A percentile compares a stretch with the other conserved stretches of the same genome.
Conservation (phyloP, 2,113 vertebrate species). For the Alligator mississippiensis region DNA sequence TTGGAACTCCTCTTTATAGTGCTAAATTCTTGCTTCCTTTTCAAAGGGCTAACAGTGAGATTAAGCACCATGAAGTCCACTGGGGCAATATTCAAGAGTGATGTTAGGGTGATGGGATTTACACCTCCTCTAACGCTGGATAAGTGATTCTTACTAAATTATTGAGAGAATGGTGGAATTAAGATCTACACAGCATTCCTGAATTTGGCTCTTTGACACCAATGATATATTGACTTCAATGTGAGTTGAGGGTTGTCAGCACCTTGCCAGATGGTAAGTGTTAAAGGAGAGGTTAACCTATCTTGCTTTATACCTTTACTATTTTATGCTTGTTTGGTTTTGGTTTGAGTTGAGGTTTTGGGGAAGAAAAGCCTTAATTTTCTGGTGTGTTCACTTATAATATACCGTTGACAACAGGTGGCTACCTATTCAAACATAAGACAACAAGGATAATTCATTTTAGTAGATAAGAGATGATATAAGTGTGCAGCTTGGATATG, state of each 20-base stretch:
- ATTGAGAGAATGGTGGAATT: neutral
- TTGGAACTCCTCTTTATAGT: neutral
- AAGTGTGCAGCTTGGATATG: neutral
- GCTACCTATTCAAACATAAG: neutral
- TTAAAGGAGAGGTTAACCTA: neutral
- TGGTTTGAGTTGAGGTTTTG: neutral
- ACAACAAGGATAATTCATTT: neutral
- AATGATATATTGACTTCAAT: neutral
- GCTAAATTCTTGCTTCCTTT: rapidly evolving
- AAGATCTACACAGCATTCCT: neutral
- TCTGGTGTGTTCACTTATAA: neutral
- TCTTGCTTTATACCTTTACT: neutral
- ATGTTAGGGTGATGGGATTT: neutral
- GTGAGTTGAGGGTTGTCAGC: neutral
- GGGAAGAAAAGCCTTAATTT: neutral
- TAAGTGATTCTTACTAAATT: neutral
- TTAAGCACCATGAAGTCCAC: neutral
- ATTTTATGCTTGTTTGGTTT: rapidly evolving
- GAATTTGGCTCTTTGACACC: neutral
- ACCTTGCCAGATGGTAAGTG: neutral
- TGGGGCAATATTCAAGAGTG: neutral
- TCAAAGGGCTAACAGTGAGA: neutral
- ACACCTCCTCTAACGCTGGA: neutral
- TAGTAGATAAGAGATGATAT: neutral
- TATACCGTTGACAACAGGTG: neutral